Conservation (phyloP, 64 coral and sea anemone species). For the Dendrophyllia cribrosa region DNA sequence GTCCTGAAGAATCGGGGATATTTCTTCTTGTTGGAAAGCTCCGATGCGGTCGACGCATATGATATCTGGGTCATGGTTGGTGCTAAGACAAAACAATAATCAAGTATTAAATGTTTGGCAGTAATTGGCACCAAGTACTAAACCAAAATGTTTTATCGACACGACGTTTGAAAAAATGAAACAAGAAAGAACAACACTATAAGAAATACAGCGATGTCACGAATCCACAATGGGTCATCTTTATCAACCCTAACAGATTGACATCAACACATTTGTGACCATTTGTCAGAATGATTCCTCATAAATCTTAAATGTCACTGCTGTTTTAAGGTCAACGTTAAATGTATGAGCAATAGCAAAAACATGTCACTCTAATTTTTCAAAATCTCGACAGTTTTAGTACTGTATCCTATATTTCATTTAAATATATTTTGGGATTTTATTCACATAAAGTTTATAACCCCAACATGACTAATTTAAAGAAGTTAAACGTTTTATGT, state of each 20-base stretch:
- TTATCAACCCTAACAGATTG: background rate
- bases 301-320: background rate
- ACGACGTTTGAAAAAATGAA: background rate
- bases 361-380: background rate
- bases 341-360: background rate
- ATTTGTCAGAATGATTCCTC: background rate
- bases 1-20: slow-evolving; percentile 98
- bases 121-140: too few relatives aligned
- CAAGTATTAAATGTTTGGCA: too few relatives aligned
- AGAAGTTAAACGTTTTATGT: too few relatives aligned
- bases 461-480: too few relatives aligned
- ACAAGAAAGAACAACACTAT: background rate
- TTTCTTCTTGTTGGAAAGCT: slow-evolving; percentile 93
- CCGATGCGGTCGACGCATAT: slow-evolving; percentile 86
- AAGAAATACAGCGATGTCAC: background rate
- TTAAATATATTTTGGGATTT: background rate
- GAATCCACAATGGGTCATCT: background rate
- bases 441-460: background rate
- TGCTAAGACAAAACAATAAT: slow-evolving; percentile 51
- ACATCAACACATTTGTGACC: background rate
- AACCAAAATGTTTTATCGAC: too few relatives aligned
- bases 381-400: background rate
- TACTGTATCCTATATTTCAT: too few relatives aligned
- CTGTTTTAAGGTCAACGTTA: background rate
- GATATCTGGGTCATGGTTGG: slow-evolving; percentile 94